Evolutionary conservation across 2,113 vertebrate genomes (phyloP).

Genomic region (Gobius niger): DNA sequence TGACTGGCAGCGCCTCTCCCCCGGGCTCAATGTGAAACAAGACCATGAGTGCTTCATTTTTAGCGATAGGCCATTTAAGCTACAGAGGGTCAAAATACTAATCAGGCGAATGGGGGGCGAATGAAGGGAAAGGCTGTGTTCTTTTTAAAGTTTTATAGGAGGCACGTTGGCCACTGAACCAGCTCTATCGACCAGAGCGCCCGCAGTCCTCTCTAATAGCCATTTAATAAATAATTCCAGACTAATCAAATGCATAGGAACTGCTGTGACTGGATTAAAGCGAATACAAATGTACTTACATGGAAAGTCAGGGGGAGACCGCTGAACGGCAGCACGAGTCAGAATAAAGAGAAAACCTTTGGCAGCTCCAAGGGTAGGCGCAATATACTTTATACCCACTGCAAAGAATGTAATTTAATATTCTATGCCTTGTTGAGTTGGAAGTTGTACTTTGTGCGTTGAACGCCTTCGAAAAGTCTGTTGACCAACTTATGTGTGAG

Average conservation of each 20-base stretch:
- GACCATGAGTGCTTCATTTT: constrained; percentile 29
- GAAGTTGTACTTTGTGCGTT: background rate
- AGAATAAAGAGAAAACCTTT: constrained; percentile 7
- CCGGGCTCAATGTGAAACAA: constrained; percentile 23
- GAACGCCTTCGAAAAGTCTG: constrained; percentile 8
- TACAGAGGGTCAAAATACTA: constrained; percentile 39
- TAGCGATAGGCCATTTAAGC: constrained; percentile 23
- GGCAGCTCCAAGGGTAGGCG: background rate
- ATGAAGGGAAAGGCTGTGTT: constrained; percentile 2
- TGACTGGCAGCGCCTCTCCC: constrained; percentile 59
- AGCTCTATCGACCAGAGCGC: constrained; percentile 24
- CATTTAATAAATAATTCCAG: constrained; percentile 32
- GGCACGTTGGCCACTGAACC: constrained; percentile 6
- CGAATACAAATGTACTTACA: constrained; percentile 25
- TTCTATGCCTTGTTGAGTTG: too few species aligned
- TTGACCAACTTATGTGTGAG: background rate
- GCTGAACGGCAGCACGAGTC: constrained; percentile 1
- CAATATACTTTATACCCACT: too few species aligned
- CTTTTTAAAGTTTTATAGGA: constrained; percentile 33
- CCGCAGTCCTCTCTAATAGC: constrained; percentile 24
- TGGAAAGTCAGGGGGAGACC: background rate
- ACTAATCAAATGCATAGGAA: constrained; percentile 22
- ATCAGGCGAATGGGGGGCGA: constrained; percentile 26
- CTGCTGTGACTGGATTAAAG: constrained; percentile 13
- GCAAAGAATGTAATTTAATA: too few species aligned